Percentiles rank a stretch among this genome's conserved stretches.
These are phyloP conservation scores for Pterocles burchelli DNA, from an alignment of 2,113 vertebrate genomes.

Conservation along the genomic window DNA sequence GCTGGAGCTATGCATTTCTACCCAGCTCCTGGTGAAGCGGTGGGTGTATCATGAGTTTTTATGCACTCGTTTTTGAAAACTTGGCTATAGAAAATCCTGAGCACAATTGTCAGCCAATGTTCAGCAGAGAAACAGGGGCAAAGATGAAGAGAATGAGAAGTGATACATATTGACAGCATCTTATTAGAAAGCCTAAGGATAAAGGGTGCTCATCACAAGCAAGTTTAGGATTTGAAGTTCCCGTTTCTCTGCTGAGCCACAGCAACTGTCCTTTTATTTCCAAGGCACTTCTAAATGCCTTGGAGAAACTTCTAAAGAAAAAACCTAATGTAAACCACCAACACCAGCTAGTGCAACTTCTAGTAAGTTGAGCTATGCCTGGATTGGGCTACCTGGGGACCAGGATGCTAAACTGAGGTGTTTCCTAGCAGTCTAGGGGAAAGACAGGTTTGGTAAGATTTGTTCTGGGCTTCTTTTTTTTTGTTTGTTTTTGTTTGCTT, in stretches of 20 bases:
- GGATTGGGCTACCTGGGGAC: background rate
- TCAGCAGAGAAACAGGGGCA: background rate
- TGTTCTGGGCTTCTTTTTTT: background rate
- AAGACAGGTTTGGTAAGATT: rapidly evolving
- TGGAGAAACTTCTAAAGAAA: too few species aligned
- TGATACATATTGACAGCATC: background rate
- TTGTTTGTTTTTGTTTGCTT: background rate
- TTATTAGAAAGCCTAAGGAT: background rate
- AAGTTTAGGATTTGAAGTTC: constrained; percentile 6
- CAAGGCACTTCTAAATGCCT: background rate
- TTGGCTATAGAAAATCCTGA: background rate
- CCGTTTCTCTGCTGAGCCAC: background rate
- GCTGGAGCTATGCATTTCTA: background rate
- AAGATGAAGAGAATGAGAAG: background rate
- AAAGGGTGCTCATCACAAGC: background rate
- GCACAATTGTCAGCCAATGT: background rate
- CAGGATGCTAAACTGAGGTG: background rate
- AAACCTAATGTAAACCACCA: background rate
- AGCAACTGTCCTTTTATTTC: background rate
- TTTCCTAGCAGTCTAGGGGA: background rate
- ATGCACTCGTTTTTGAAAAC: background rate
- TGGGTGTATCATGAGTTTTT: background rate
- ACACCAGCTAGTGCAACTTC: background rate
- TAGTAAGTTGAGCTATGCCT: background rate
- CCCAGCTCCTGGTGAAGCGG: background rate